Evolutionary conservation across 2,113 vertebrate species (phyloP).

Genomic region (Maccullochella peelii): DNA sequence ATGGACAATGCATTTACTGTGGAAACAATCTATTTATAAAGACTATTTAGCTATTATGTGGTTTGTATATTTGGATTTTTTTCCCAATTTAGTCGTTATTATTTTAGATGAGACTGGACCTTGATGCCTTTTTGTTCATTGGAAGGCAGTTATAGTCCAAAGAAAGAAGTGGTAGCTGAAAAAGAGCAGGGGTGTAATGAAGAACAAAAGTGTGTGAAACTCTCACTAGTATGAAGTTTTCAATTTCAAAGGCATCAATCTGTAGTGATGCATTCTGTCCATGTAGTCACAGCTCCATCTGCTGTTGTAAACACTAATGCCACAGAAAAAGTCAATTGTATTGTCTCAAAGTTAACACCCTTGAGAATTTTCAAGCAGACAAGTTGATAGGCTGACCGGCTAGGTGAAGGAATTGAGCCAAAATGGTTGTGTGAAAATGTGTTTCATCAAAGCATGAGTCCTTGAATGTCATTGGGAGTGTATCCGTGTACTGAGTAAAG

Average conservation of each 20-base stretch:
- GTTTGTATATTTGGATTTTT: neutral
- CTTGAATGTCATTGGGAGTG: neutral
- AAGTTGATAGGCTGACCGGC: neutral
- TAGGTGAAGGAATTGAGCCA: neutral
- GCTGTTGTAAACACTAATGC: conserved; percentile 16
- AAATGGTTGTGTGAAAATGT: neutral
- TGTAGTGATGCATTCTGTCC: neutral
- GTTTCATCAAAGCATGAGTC: neutral
- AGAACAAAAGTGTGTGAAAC: neutral
- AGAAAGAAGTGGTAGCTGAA: neutral
- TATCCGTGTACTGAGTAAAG: neutral
- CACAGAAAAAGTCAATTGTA: neutral
- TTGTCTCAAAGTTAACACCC: neutral
- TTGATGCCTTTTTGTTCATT: neutral
- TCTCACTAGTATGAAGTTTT: neutral
- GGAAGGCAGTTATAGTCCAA: neutral
- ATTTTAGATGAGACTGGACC: neutral
- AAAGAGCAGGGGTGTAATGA: neutral
- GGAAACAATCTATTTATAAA: neutral
- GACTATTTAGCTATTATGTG: neutral
- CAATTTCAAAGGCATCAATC: neutral
- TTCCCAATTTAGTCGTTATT: neutral
- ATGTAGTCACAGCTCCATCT: conserved; percentile 62
- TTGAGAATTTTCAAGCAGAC: neutral
- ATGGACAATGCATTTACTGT: neutral